Percentiles rank a stretch among this genome's conserved stretches.
These are phyloP conservation scores for Leptinotarsa defecta DNA, from an alignment of 1,140 invertebrate genomes.

Conservation along the genomic window DNA sequence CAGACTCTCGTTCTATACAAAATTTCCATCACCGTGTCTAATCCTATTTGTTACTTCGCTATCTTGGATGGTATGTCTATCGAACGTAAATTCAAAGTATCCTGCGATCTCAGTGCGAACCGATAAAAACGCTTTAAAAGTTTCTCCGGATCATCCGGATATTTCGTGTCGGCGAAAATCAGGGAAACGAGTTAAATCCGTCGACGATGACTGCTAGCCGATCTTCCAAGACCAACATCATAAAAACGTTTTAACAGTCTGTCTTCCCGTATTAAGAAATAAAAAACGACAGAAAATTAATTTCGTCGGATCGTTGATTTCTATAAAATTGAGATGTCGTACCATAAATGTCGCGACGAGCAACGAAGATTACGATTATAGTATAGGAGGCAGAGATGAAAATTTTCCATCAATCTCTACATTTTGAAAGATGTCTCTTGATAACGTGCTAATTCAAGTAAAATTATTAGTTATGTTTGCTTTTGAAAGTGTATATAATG, in stretches of 20 bases:
- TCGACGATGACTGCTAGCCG: background rate
- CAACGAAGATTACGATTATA: background rate
- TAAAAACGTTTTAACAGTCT: conserved; percentile 2
- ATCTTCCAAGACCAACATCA: background rate
- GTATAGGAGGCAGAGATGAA: no score
- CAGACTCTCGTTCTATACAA: no score
- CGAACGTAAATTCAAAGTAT: conserved; percentile 8
- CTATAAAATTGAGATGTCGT: conserved; percentile 8
- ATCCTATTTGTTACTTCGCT: background rate
- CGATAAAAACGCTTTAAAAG: conserved; percentile 3
- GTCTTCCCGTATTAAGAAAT: background rate
- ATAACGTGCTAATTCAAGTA: no score
- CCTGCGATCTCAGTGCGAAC: background rate
- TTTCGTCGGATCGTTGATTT: conserved; percentile 2
- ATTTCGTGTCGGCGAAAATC: background rate
- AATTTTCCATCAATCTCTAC: no score
- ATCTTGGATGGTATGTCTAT: background rate
- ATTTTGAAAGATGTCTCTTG: no score
- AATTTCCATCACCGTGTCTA: no score
- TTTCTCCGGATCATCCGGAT: conserved; percentile 4
- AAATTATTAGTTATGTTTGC: no score
- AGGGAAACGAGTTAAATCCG: background rate
- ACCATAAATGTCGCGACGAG: background rate
- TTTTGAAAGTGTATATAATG: no score
- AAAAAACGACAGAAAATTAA: background rate